phyloP scores from a whole-genome alignment of 2,888 invertebrate genomes.

The Brachyptera putata region DNA sequence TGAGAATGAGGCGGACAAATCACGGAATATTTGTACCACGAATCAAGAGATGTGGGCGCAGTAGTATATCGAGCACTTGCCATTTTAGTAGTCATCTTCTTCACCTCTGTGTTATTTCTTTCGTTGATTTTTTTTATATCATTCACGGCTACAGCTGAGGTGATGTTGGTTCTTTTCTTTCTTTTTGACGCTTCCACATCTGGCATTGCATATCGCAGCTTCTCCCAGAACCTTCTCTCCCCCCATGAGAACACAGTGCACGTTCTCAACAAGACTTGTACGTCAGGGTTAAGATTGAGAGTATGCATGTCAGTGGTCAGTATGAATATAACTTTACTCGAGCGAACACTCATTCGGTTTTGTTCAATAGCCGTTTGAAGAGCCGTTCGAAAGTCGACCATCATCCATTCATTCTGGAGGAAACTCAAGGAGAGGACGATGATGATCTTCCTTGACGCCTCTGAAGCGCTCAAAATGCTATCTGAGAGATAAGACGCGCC shows the following conservation, averaged over 20 bases:
- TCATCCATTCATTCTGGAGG: constrained; percentile 77
- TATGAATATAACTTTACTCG: constrained; percentile 57
- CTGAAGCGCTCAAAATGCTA: constrained; percentile 55
- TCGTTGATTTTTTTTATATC: constrained; percentile 27
- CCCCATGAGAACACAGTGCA: constrained; percentile 68
- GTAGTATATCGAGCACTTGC: constrained; percentile 64
- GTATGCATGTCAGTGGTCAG: constrained; percentile 61
- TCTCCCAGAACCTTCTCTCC: constrained; percentile 82
- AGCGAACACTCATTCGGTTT: constrained; percentile 50
- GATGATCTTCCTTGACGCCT: constrained; percentile 70
- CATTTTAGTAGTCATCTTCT: constrained; percentile 40
- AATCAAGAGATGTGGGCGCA: constrained; percentile 61
- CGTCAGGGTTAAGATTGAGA: constrained; percentile 68
- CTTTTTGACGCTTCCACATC: constrained; percentile 55
- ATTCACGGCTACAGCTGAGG: constrained; percentile 22
- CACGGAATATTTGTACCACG: constrained; percentile 56
- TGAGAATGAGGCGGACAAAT: constrained; percentile 19
- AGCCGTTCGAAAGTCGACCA: constrained; percentile 75
- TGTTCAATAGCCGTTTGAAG: constrained; percentile 66
- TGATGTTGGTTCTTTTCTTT: constrained; percentile 25
- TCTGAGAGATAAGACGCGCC: constrained; percentile 47
- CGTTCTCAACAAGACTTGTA: constrained; percentile 67
- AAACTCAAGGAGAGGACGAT: constrained; percentile 77
- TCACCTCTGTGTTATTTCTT: not conserved
- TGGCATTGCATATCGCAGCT: constrained; percentile 68